Conservation (phyloP, 64 coral and sea anemone species). For the Actinia equina region DNA sequence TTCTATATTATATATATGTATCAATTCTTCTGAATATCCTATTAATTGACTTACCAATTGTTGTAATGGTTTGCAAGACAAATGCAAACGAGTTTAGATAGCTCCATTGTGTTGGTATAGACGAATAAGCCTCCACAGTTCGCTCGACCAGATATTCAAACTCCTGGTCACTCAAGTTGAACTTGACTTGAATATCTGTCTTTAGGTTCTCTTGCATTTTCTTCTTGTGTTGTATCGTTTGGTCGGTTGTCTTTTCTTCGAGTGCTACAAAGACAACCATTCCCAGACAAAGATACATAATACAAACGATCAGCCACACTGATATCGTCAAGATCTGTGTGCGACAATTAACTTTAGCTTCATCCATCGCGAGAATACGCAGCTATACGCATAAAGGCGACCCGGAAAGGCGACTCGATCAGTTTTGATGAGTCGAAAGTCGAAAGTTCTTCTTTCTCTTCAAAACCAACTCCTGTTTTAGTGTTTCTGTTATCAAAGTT, state of each 20-base stretch:
- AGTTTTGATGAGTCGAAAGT: no score
- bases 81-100: conserved; percentile 21
- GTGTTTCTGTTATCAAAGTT: no score
- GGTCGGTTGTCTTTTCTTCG: neutral
- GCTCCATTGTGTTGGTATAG: neutral
- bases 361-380: neutral
- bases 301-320: neutral
- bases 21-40: neutral
- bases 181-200: neutral
- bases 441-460: no score
- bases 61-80: conserved; percentile 18
- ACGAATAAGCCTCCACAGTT: neutral
- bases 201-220: neutral
- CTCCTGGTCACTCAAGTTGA: conserved; percentile 2
- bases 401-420: no score
- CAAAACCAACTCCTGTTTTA: no score
- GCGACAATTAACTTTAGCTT: neutral
- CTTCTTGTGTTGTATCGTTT: neutral
- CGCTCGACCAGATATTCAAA: neutral
- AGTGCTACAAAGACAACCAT: conserved; percentile 16
- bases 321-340: neutral
- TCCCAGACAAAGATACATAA: conserved; percentile 8
- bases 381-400: no score
- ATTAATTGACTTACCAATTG: conserved; percentile 11
- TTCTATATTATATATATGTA: no score